Conservation (phyloP, 2,797 vertebrate genomes). For the Okamejei kenojei region DNA sequence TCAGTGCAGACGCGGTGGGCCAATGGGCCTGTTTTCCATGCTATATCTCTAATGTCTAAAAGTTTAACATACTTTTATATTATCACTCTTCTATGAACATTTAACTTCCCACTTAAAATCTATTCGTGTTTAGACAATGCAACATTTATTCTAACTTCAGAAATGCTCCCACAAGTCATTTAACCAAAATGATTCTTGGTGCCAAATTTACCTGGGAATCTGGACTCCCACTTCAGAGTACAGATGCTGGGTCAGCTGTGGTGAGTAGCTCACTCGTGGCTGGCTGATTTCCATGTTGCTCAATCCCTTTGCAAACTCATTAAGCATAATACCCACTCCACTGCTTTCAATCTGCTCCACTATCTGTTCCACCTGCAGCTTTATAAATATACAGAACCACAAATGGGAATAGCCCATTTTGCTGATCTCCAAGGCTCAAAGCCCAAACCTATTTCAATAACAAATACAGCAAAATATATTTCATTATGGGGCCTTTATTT, state of each 20-base stretch:
- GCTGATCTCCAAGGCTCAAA: background rate
- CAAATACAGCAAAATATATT: conserved; percentile 3
- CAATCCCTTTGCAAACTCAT: conserved; percentile 36
- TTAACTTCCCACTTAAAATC: background rate
- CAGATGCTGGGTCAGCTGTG: conserved; percentile 34
- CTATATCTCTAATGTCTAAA: no score
- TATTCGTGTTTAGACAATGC: background rate
- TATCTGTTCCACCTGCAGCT: conserved; percentile 29
- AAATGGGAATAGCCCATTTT: conserved; percentile 21
- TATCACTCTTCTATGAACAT: background rate
- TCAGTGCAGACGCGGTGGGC: no score
- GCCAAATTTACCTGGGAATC: background rate
- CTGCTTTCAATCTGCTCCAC: conserved; percentile 38
- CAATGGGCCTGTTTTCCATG: no score
- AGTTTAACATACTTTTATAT: background rate
- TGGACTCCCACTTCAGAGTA: background rate
- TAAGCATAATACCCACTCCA: conserved; percentile 34
- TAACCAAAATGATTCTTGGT: background rate
- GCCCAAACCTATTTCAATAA: background rate
- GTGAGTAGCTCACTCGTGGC: conserved; percentile 19
- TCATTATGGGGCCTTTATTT: conserved; percentile 6
- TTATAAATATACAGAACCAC: background rate
- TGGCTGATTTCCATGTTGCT: conserved; percentile 26
- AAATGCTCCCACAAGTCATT: background rate
- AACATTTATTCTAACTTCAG: background rate